These are phyloP conservation scores for Chiridota heheva DNA, from an alignment of 35 echinoderm and acorn worm species.

Conservation along the genomic window DNA sequence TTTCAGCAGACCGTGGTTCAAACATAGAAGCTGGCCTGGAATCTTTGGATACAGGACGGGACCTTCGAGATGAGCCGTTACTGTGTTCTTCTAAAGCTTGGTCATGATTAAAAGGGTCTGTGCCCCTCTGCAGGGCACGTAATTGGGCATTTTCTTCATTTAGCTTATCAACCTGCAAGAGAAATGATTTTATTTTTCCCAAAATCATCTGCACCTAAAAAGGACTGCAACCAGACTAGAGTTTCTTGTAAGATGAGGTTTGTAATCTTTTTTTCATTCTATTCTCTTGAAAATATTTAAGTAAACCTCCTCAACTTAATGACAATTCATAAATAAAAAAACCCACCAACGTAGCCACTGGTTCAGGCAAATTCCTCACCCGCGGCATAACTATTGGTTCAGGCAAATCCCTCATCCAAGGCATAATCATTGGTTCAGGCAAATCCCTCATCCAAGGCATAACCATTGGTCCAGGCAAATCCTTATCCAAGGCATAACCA, in stretches of 20 bases:
- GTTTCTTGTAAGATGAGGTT: neutral
- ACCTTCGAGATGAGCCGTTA: neutral
- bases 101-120: constrained; percentile 5
- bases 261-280: neutral
- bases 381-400: no score
- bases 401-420: no score
- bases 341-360: no score
- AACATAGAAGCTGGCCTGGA: constrained; percentile 77
- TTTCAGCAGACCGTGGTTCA: constrained; percentile 56
- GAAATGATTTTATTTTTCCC: neutral
- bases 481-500: no score
- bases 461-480: no score
- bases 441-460: no score
- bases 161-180: constrained; percentile 77
- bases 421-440: no score
- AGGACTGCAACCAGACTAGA: neutral
- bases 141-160: constrained; percentile 90
- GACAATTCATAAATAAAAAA: no score
- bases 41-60: constrained; percentile 10
- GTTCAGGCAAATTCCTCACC: no score
- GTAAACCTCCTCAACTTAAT: no score
- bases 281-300: neutral
- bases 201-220: neutral
- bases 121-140: constrained; percentile 45
- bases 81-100: constrained; percentile 31